These are phyloP conservation scores for Cepaea nemoralis DNA, from an alignment of 1,140 invertebrate species.

Conservation along the genomic window DNA sequence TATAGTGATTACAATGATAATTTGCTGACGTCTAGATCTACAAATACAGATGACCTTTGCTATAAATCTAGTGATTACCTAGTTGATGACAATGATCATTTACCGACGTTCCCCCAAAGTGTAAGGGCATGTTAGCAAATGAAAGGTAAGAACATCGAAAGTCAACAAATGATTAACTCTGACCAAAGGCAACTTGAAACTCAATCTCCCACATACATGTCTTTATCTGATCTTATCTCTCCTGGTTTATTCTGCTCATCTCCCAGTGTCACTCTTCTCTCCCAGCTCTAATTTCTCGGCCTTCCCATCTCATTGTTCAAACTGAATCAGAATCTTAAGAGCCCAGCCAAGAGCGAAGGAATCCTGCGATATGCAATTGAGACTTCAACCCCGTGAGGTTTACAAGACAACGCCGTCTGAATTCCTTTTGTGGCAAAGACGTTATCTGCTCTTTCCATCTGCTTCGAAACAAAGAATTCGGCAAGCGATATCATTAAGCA, in stretches of 20 bases:
- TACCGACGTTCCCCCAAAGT: no score
- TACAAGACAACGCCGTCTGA: not conserved
- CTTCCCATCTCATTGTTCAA: not conserved
- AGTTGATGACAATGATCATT: no score
- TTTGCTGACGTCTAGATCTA: no score
- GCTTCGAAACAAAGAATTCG: not conserved
- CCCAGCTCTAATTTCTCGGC: not conserved
- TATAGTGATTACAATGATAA: no score
- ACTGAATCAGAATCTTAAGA: conserved; percentile 1
- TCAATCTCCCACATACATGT: no score
- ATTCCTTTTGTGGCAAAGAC: not conserved
- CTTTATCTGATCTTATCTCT: no score
- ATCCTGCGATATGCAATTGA: conserved; percentile 15
- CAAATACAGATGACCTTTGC: no score
- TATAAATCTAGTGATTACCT: no score
- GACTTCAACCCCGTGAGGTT: not conserved
- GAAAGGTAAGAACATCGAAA: no score
- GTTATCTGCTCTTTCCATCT: not conserved
- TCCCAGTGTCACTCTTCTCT: not conserved
- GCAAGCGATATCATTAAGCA: not conserved
- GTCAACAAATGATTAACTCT: no score
- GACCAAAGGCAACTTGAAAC: no score
- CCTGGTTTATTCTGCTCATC: not conserved
- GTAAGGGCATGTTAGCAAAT: no score
- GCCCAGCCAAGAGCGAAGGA: conserved; percentile 14